Evolutionary conservation across 2,113 vertebrate genomes (phyloP), one percentile per base, ranked within the genome.

Genomic region (Apistogramma diplotaenia): DNA sequence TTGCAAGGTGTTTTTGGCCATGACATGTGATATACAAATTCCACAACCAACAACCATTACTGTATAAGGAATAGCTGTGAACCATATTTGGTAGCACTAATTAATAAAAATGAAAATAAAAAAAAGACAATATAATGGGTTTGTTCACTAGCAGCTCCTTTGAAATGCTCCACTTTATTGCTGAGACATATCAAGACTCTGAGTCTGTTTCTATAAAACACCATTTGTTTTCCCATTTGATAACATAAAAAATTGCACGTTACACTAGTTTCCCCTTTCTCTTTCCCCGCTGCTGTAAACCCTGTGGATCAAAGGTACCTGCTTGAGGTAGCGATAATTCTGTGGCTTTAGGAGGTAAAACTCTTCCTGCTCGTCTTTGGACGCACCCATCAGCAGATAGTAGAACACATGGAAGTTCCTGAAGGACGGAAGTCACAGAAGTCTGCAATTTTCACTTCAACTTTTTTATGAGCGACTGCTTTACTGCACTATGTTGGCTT

Each of bases 371-470:
- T 99, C 97, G 2, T 98, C 97, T 78, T 96, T 95, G 21, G 86
- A 96, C 49, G 96, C 96, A 2, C 98, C 98, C 55, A 96, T 93
- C 79, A 99, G 92, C 93, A 99, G 94, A 84, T 98, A 98, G 93
- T 99, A 99, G 90, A 99, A 99, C 21, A 99, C 98, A 3, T 99
- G 98, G 89, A 97, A 99, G 94, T 97, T 99, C 94, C 98, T 99
- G 87, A 3, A 51, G 60, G 78, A 74, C 83, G 86, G 31, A 76
- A 79, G 72, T 62, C 67, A 85, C 33, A 76, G 19, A 57, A 6
- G 43, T 19, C 56, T 3, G 11, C 4, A 15, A 7, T 23, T 53
- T 58, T 79, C 5, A 80, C n/a, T 23, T 75, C 15, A 67, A 19
- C 33, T 29, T 27, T 35, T 1, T 43, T 55, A 33, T 73, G 33